These are phyloP conservation scores for Papilio glaucus DNA, from an alignment of 1,140 invertebrate species.

Conservation along the genomic window DNA sequence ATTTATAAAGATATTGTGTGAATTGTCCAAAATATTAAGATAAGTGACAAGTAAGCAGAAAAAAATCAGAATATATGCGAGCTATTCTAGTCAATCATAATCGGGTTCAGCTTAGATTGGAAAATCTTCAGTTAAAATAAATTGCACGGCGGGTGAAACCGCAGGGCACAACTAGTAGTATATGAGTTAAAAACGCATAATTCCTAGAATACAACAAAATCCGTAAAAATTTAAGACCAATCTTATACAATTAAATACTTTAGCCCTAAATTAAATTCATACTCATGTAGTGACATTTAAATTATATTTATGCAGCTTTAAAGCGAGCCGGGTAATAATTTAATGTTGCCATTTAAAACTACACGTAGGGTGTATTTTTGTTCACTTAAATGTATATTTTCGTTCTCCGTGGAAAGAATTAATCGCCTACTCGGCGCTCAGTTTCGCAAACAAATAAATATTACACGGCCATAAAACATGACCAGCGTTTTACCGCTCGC, in stretches of 20 bases:
- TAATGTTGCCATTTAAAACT: slow-evolving; percentile 21
- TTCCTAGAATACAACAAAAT: no score
- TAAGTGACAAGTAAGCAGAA: no score
- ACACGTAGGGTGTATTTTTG: slow-evolving; percentile 12
- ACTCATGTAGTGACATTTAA: background rate
- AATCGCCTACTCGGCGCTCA: slow-evolving; percentile 25
- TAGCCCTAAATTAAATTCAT: background rate
- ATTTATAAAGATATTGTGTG: no score
- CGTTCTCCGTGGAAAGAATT: slow-evolving; percentile 7
- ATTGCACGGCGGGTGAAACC: no score
- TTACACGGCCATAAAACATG: slow-evolving; percentile 25
- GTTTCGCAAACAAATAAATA: slow-evolving; percentile 37
- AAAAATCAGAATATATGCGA: no score
- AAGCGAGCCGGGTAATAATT: background rate
- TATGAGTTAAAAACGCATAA: no score
- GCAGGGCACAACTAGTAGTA: no score
- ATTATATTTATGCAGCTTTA: background rate
- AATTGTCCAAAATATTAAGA: no score
- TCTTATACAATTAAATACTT: background rate
- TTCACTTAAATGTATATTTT: slow-evolving; percentile 5
- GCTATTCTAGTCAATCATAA: no score
- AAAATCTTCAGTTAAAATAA: no score
- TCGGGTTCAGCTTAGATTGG: no score
- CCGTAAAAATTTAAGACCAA: no score
- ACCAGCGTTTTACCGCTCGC: slow-evolving; percentile 25